Evolutionary conservation across 1,140 invertebrate species (phyloP).

Genomic region (Drosophila mojavensis): DNA sequence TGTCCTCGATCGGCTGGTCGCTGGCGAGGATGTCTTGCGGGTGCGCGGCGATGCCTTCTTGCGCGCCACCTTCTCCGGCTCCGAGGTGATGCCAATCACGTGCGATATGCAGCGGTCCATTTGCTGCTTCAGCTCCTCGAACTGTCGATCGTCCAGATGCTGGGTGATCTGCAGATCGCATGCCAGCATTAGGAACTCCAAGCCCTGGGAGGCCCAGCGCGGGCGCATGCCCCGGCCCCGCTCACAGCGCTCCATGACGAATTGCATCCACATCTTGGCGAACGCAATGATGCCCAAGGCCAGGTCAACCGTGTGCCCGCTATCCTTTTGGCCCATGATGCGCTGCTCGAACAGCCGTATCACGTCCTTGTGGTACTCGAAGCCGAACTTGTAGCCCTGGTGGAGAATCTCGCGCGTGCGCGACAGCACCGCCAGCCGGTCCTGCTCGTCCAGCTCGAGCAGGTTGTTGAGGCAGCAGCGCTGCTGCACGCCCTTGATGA

Average conservation of each 20-base stretch:
- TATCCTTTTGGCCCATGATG: slow-evolving; percentile 75
- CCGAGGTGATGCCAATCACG: slow-evolving; percentile 88
- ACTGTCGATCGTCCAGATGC: slow-evolving; percentile 90
- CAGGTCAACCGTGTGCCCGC: slow-evolving; percentile 70
- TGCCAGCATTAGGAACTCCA: slow-evolving; percentile 93
- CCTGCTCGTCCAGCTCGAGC: slow-evolving; percentile 85
- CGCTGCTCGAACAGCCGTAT: slow-evolving; percentile 86
- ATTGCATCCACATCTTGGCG: slow-evolving; percentile 94
- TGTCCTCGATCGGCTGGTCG: slow-evolving; percentile 73
- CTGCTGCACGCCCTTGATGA: slow-evolving; percentile 88
- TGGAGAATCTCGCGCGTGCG: slow-evolving; percentile 92
- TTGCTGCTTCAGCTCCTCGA: slow-evolving; percentile 89
- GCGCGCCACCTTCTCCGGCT: slow-evolving; percentile 84
- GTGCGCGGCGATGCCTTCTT: slow-evolving; percentile 84
- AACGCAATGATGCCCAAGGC: slow-evolving; percentile 88
- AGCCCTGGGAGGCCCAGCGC: slow-evolving; percentile 92
- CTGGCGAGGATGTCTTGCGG: slow-evolving; percentile 81
- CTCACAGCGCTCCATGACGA: slow-evolving; percentile 92
- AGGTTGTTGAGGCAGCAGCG: slow-evolving; percentile 85
- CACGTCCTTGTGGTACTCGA: slow-evolving; percentile 94
- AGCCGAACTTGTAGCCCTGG: slow-evolving; percentile 94
- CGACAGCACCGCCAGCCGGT: slow-evolving; percentile 85
- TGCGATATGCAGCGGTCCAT: slow-evolving; percentile 92
- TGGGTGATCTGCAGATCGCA: slow-evolving; percentile 92
- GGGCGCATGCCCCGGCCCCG: slow-evolving; percentile 92